Base-by-base conservation (phyloP, 2,797 vertebrate genomes). In the Phalloptychus januarius region DNA sequence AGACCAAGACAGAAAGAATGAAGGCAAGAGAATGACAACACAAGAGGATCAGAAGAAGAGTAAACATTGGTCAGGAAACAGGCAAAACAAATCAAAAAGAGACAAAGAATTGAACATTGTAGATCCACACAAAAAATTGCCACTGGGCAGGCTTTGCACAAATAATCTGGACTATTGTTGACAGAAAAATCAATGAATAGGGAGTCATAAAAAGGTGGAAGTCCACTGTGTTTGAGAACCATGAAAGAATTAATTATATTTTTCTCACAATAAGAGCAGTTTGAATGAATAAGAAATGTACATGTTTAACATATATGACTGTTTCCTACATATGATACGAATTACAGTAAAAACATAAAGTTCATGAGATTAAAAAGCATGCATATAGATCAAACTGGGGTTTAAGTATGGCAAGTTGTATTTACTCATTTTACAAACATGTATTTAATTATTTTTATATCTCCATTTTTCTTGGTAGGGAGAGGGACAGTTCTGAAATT, bases 401-500 rank as follows among this genome's bases (percentile, higher is more conserved):
- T 25, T 50, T 69, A 28, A 16, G 25, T 46, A 67, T 40, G 23
- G 12, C 42, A 67, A 38, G 20, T 11, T 52, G 13, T 69, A 10
- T 67, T 52, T 3, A 69, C 1, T 42, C 6, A 11, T 0, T 12
- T 20, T 77, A 23, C 11, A 44, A 20, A 23, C 7, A 31, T 28
- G 40, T 20, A 23, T 65, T 65, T 36, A 28, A 74, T 71, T 52
- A 3, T 28, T 74, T 76, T 79, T 2, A 13, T 6, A 4, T 44
- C 5, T 70, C 5, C 2, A 11, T 77, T 18, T 87, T 81, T 40
- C 65, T 83, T 36, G 2, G 1, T 7, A 91, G 86, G 28, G 8
- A 56, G 44, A 48, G 7, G 28, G 8, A 56, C 46, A 48, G 7
- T 31, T 15, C 1, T 25, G 6, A 0, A 2, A 88, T 75, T 36